These are phyloP conservation scores for Caenorhabditis becei DNA, from an alignment of 2,888 invertebrate genomes.

Conservation along the genomic window DNA sequence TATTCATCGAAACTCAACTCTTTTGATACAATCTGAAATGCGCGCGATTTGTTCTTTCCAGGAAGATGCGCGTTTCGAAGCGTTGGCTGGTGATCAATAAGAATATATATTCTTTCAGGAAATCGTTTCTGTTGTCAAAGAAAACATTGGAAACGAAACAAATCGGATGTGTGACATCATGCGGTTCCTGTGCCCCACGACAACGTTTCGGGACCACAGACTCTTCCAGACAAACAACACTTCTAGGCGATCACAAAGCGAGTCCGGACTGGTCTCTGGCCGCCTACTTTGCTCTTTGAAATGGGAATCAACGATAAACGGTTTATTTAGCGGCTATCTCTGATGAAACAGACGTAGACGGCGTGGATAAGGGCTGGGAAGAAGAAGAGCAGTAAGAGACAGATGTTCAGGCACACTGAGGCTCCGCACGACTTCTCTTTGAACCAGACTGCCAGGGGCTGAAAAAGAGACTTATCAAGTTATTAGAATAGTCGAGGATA, in stretches of 20 bases:
- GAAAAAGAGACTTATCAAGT: slow-evolving; percentile 30
- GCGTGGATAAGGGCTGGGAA: slow-evolving; percentile 66
- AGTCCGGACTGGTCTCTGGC: slow-evolving; percentile 3
- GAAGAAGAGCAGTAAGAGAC: slow-evolving; percentile 53
- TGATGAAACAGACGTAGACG: slow-evolving; percentile 65
- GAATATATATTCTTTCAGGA: no score
- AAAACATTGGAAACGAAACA: no score
- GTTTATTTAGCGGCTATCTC: slow-evolving; percentile 17
- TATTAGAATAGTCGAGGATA: slow-evolving; percentile 25
- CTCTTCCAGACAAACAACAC: slow-evolving; percentile 5
- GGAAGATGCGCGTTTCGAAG: no score
- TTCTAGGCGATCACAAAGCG: background rate
- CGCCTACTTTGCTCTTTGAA: background rate
- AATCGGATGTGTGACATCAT: no score
- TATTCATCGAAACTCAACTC: no score
- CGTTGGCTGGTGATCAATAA: no score
- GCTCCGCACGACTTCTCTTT: slow-evolving; percentile 48
- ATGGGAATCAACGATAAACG: background rate
- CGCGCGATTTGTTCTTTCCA: no score
- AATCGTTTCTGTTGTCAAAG: no score
- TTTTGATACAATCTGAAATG: no score
- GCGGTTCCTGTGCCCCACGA: no score
- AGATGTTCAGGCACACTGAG: slow-evolving; percentile 63
- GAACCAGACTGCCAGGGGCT: slow-evolving; percentile 67
- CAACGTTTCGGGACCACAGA: background rate